phyloP scores from a whole-genome alignment of 2,888 invertebrate species.

The Ceraclea dissimilis region DNA sequence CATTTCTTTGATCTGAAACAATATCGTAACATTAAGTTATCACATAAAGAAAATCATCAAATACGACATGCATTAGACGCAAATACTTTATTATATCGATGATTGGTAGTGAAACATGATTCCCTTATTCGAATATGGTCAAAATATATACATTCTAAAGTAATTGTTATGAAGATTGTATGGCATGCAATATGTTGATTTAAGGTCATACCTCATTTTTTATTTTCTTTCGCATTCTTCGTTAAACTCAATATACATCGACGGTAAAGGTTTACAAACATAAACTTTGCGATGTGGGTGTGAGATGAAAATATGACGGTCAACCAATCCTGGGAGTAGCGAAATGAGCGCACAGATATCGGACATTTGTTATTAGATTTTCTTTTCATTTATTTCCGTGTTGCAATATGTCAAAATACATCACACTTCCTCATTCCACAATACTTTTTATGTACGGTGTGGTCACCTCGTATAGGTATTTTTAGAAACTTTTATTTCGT shows the following conservation, averaged over 20 bases:
- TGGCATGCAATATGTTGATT: conserved; percentile 17
- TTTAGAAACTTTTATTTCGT: no score
- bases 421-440: conserved; percentile 2
- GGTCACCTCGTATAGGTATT: no score
- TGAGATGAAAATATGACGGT: conserved; percentile 9
- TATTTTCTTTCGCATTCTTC: conserved; percentile 24
- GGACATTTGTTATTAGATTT: conserved; percentile 48
- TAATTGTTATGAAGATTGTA: conserved; percentile 15
- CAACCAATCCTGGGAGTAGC: conserved; percentile 20
- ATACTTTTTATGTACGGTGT: neutral
- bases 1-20: conserved; percentile 44
- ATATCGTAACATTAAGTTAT: conserved; percentile 1
- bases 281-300: conserved; percentile 20
- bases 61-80: neutral
- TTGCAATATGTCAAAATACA: conserved; percentile 10
- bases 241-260: conserved; percentile 19
- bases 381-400: conserved; percentile 20
- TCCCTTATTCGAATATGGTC: conserved; percentile 22
- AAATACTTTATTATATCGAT: neutral
- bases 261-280: conserved; percentile 18
- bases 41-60: neutral
- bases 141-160: conserved; percentile 20
- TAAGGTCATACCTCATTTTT: conserved; percentile 22
- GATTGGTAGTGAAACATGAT: conserved; percentile 20
- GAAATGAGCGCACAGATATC: conserved; percentile 29